phyloP scores from a whole-genome alignment of 30 jellyfish, hydroid and myxozoan genomes.

The Turritopsis dohrnii region DNA sequence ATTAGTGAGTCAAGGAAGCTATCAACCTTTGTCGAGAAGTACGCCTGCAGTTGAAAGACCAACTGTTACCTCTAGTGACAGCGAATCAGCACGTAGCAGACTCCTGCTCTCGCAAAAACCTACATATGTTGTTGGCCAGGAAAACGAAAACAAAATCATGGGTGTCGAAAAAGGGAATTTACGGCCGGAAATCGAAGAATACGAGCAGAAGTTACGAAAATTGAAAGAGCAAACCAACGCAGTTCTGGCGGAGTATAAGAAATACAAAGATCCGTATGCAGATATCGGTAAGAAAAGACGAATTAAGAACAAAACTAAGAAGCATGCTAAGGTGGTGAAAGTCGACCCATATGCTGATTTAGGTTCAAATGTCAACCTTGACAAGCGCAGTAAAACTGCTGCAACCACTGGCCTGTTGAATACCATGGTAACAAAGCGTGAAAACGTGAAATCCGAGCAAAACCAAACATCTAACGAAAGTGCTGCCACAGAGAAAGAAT shows the following conservation, averaged over 20 bases:
- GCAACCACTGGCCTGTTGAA: constrained; percentile 21
- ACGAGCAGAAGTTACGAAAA: constrained; percentile 4
- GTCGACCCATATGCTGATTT: constrained; percentile 49
- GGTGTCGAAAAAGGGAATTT: constrained; percentile 4
- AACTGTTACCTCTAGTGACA: not conserved
- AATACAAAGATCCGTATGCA: constrained; percentile 51
- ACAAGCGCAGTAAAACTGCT: constrained; percentile 39
- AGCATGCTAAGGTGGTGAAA: not conserved
- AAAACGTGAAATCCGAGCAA: not conserved
- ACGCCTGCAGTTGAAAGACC: not conserved
- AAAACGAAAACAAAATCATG: not conserved
- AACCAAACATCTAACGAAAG: not conserved
- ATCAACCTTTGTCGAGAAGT: not conserved
- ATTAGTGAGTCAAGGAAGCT: not conserved
- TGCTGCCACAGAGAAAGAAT: not conserved
- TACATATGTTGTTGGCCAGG: not conserved
- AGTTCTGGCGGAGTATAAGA: constrained; percentile 28
- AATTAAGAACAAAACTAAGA: not conserved
- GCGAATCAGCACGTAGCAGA: not conserved
- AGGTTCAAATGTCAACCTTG: constrained; percentile 41
- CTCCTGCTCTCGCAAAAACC: not conserved
- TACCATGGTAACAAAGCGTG: not conserved
- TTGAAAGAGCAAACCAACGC: constrained; percentile 30
- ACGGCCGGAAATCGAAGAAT: constrained; percentile 32
- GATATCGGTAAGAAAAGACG: constrained; percentile 51